Evolutionary conservation across 2,797 vertebrate species (phyloP), one percentile per base, ranked within the genome.

Genomic region (Smutsia gigantea): DNA sequence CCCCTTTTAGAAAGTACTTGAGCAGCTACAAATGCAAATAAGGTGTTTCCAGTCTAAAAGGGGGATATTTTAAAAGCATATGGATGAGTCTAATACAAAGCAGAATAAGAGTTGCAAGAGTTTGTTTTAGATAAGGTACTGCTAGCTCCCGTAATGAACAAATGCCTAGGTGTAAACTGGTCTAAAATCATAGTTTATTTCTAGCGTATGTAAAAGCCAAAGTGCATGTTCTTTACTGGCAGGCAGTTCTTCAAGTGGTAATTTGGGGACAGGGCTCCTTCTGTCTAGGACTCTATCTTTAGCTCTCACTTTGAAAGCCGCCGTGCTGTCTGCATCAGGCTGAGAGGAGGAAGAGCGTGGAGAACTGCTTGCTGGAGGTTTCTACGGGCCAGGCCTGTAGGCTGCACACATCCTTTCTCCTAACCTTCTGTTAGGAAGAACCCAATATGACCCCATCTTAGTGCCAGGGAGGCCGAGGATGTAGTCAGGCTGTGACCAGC

Each of bases 21-120:
- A 94, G 21, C 68, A 97, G 82, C 81, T 87, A 59, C 27, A 84
- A 69, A 74, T 42, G 81, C 83, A 96, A 94, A 84, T 79, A 55
- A 69, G 9, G 42, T 21, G 7, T 77, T 79, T 87, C 66, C 18
- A 87, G 51, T 74, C 27, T 68, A 29, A 82, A 82, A 55, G 39
- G 2, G 34, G 9, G 51, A 37, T 51, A 39, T 63, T 55, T 14
- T 66, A 57, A 78, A 71, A 86, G 55, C 49, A 15, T 49, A 57
- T 7, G 42, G 37, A 4, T 37, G 57, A 74, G 19, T 72, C 59
- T 46, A 46, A 87, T 42, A 39, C 11, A 51, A 61, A 69, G 21
- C 4, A 90, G 69, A 69, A 7, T 39, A 74, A 88, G 42, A 25
- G 37, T 59, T 21, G 6, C 57, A 74, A 63, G n/a, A 37, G 21